Evolutionary conservation across 2,113 vertebrate genomes (phyloP).

Genomic region (Nerophis ophidion): DNA sequence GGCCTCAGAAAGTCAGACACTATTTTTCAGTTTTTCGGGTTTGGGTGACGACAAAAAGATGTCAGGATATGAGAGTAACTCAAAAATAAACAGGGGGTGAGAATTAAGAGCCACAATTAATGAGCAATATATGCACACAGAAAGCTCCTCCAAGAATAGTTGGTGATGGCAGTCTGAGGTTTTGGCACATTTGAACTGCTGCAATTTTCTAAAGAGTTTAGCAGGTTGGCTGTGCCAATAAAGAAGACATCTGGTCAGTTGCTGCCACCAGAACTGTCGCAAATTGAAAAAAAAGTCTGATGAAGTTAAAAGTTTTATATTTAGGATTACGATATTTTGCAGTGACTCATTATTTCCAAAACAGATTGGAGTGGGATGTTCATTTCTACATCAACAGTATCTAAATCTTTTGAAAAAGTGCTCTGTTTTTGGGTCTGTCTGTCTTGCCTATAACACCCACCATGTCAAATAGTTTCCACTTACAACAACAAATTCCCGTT

Average conservation of each 20-base stretch:
- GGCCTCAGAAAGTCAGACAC: slow-evolving; percentile 33
- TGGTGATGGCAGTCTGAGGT: slow-evolving; percentile 47
- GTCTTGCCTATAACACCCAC: background rate
- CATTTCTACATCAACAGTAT: slow-evolving; percentile 10
- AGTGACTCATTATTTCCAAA: slow-evolving; percentile 60
- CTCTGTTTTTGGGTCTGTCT: slow-evolving; percentile 11
- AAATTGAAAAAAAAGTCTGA: slow-evolving; percentile 9
- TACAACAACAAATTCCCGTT: slow-evolving; percentile 1
- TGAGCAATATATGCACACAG: slow-evolving; percentile 29
- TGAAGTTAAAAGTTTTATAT: slow-evolving; percentile 13
- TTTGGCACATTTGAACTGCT: slow-evolving; percentile 24
- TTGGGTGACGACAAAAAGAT: slow-evolving; percentile 16
- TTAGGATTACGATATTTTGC: slow-evolving; percentile 29
- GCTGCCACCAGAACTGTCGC: slow-evolving; percentile 12
- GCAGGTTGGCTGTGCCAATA: slow-evolving; percentile 14
- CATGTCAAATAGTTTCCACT: slow-evolving; percentile 8
- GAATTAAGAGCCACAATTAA: slow-evolving; percentile 32
- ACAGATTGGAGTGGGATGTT: slow-evolving; percentile 19
- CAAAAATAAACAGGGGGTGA: slow-evolving; percentile 35
- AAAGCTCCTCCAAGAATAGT: slow-evolving; percentile 16
- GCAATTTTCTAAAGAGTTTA: slow-evolving; percentile 26
- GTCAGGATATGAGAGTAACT: slow-evolving; percentile 36
- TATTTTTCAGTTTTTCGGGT: slow-evolving; percentile 36
- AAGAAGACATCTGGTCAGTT: slow-evolving; percentile 5
- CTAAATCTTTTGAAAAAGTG: slow-evolving; percentile 7